Evolutionary conservation across 2,888 invertebrate genomes (phyloP), one percentile per base, ranked within the genome.

Genomic region (Zeuzera pyrina): DNA sequence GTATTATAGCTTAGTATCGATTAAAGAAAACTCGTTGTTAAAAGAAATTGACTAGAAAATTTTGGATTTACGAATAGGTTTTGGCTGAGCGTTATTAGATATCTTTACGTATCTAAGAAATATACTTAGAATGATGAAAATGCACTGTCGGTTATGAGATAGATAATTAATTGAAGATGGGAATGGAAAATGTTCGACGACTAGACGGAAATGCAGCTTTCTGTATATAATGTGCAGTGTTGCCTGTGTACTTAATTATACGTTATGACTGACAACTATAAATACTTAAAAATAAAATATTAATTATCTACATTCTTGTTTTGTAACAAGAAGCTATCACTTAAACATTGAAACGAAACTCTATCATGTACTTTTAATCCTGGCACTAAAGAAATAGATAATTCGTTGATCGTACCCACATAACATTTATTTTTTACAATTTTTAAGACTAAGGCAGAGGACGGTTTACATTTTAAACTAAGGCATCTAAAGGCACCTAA

Each of bases 1-100:
- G 76, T 76, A 68, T 68, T 61, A 45, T 68, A 74, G 61, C 73
- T 69, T 68, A 70, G 61, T 59, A 57, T 51, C 46, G 36, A 50
- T 43, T 45, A 57, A 58, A 60, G 52, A 60, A 56, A 63, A 52
- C 50, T 49, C 47, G 42, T 51, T 60, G 66, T 62, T 10, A n/a
- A 11, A 54, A 57, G 45, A 57, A 55, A 64, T 69, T 81, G 81
- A 81, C 81, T 81, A 81, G 81, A 81, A 61, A 79, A 77, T 66
- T 78, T 78, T 79, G 74, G 77, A 71, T 74, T 70, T 45, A 42
- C 32, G 15, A 25, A 28, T 12, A 28, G 12, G 7, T 26, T 28
- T 28, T 28, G 28, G 28, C 15, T 1, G 28, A 6, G 12, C 8
- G 3, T 12, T 25, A n/a, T n/a, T n/a, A n/a, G n/a, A n/a, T n/a